Base-by-base conservation (phyloP, 2,113 vertebrate species). In the Phalacrocorax brasilianus region DNA sequence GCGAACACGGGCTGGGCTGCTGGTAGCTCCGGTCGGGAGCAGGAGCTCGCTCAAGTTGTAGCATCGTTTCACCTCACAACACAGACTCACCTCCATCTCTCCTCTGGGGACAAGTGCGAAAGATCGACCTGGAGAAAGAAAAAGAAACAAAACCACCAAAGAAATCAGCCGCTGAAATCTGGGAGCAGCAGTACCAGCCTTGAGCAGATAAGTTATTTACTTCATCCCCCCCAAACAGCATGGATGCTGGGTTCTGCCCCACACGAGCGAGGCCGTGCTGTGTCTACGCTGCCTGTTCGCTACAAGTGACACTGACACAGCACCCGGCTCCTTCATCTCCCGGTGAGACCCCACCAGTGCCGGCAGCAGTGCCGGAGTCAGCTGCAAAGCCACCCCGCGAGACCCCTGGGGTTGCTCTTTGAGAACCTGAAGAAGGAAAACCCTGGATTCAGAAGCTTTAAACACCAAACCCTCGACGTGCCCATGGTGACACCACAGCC, bases 61-160 rank as follows among this genome's bases (percentile, higher is more conserved):
- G 27, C n/a, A 12, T 2, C 11, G 26, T 32, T 32, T 19, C 72
- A 47, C 12, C 30, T 28, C 33, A 8, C 45, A 27, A 6, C 33
- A 32, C 11, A 20, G 32, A 98, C 99, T 98, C 92, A 99, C 99
- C 99, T 99, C 99, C 99, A 99, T 95, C 98, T 98, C 89, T 99
- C 99, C 72, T 99, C 99, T 14, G 99, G 99, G 72, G 99, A 99
- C 65, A 99, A 98, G 88, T 99, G 98, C 8, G 99, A 99, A 83
- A 99, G 94, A 82, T 99, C 99, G 11, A 99, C 97, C 99, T 99
- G 85, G 20, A 74, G 85, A 90, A 47, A 95, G 97, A 42, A 72
- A 33, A 95, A 53, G 30, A 94, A 97, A 42, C 70, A 13, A 4
- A 55, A 30, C 3, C 26, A 45, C 1, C 11, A 23, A 44, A 80